Evolutionary conservation across 2,797 vertebrate genomes (phyloP), one percentile per base, ranked within the genome.

Genomic region (Pangasius mekongensis): DNA sequence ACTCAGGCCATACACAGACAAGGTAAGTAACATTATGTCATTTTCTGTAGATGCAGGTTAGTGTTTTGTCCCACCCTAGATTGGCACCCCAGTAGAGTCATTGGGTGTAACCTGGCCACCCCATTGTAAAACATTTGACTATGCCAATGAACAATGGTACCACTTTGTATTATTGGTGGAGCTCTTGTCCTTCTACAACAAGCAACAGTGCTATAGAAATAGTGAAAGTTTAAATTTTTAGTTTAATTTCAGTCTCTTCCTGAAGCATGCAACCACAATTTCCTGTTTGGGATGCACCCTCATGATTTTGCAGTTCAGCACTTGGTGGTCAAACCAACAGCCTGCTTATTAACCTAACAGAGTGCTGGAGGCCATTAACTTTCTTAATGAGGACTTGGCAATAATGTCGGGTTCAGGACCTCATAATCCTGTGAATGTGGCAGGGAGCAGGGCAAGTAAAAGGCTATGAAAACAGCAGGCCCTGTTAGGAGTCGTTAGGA

Each of bases 291-390:
- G 18, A 76, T 76, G 43, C 73, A 76, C 49, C 13, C 43, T 58
- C 27, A 60, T 58, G 76, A 82, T 56, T 73, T 74, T 64, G 76
- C 52, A 69, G 83, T 66, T 85, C 67, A 87, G 82, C 80, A 85
- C 47, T 60, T 90, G 84, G 83, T 90, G 77, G 86, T 90, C 84
- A 47, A 10, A 58, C 49, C 43, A 76, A 27, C n/a, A 58, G 18
- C 43, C n/a, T 60, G 36, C 58, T 9, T 76, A 56, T 82, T 85
- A 87, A 71, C 60, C 83, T 54, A 74, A 49, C 84, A 66, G 66
- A 87, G 80, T 85, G 84, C 62, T 86, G 84, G 22, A 56, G 87
- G 88, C 84, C n/a, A 56, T 88, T 87, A 89, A 73, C 69, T 90
- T 49, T 78, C 62, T 69, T 76, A 91, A 89, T 60, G 49, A 87